Percentiles rank a stretch among this genome's conserved stretches.
Evolutionary conservation across 2,888 invertebrate species (phyloP).

Genomic region (Saturnia japonica): DNA sequence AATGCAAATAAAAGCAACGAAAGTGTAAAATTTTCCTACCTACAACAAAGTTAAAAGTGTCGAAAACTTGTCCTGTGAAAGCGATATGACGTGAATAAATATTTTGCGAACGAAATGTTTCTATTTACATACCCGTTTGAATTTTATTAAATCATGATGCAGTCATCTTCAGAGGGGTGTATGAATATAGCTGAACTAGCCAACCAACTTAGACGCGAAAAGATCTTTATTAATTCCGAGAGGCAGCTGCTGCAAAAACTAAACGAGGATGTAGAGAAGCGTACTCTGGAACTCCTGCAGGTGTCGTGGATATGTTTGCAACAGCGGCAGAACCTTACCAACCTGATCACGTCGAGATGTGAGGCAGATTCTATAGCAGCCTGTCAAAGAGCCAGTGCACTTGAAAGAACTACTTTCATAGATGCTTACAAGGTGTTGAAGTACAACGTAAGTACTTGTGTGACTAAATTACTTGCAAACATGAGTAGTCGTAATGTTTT

Average conservation of each 20-base stretch:
- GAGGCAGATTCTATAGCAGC: conserved; percentile 90
- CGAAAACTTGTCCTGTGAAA: conserved; percentile 46
- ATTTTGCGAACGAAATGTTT: conserved; percentile 45
- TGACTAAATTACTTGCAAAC: neutral
- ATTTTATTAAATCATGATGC: conserved; percentile 65
- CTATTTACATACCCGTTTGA: conserved; percentile 27
- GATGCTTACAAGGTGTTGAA: conserved; percentile 92
- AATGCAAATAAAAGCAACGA: neutral
- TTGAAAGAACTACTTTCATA: conserved; percentile 83
- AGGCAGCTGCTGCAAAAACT: conserved; percentile 89
- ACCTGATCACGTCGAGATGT: conserved; percentile 87
- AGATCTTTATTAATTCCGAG: conserved; percentile 93
- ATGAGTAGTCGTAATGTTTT: neutral
- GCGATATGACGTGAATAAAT: conserved; percentile 55
- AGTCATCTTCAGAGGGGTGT: conserved; percentile 73
- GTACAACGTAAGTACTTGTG: conserved; percentile 85
- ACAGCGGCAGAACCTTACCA: conserved; percentile 90
- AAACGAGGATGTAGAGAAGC: conserved; percentile 86
- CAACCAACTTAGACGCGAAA: conserved; percentile 89
- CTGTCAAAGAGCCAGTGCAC: conserved; percentile 83
- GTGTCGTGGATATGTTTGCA: conserved; percentile 94
- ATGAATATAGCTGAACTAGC: conserved; percentile 78
- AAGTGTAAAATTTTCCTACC: conserved; percentile 25
- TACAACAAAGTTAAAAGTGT: conserved; percentile 44
- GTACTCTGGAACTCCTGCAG: conserved; percentile 82